These are phyloP conservation scores for Fissipunctia ypsillon DNA, from an alignment of 2,888 invertebrate species.

Conservation along the genomic window DNA sequence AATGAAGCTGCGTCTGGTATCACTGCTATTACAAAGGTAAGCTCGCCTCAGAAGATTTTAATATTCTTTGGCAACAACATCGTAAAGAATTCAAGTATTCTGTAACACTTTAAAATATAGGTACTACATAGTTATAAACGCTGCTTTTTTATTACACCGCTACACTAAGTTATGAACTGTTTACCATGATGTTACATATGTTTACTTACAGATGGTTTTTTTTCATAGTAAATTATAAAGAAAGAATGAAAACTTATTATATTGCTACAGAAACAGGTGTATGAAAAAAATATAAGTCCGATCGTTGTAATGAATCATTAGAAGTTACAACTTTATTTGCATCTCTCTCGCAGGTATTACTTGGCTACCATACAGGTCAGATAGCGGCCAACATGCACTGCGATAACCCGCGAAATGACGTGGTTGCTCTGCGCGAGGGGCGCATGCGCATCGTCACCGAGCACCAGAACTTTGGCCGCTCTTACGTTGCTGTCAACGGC, in stretches of 20 bases:
- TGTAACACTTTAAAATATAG: background rate
- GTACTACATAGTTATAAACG: too few species aligned
- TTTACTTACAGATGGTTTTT: too few species aligned
- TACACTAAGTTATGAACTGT: background rate
- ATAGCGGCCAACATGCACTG: constrained; percentile 94
- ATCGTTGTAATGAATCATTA: background rate
- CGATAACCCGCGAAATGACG: constrained; percentile 88
- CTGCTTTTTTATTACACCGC: background rate
- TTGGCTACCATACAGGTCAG: constrained; percentile 92
- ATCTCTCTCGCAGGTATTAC: constrained; percentile 77
- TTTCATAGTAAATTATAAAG: too few species aligned
- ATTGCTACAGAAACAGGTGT: background rate
- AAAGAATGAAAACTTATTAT: too few species aligned
- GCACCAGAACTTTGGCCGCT: constrained; percentile 89
- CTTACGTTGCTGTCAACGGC: constrained; percentile 80
- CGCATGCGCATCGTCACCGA: constrained; percentile 91
- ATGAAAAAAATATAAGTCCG: background rate
- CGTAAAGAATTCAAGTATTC: background rate
- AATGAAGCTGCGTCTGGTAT: constrained; percentile 82
- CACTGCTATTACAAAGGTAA: constrained; percentile 90
- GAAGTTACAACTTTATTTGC: background rate
- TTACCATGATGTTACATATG: background rate
- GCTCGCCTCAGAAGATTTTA: background rate
- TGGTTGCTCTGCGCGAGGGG: constrained; percentile 88
- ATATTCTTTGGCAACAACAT: background rate